Evolutionary conservation across 2,888 invertebrate species (phyloP).

Genomic region (Smittia aterrima): DNA sequence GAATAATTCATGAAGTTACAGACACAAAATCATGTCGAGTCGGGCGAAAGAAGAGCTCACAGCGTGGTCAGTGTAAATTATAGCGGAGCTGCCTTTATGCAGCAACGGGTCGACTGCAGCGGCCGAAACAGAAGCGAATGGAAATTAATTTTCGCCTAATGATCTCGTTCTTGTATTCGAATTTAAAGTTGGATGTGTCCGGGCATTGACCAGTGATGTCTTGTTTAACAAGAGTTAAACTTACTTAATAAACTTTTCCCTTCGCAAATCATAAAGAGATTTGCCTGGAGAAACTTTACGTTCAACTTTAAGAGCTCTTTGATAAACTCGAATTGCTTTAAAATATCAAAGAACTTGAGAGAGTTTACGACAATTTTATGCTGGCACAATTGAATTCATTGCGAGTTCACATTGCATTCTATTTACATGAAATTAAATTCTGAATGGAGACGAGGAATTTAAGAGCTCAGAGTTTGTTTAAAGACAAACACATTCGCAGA

Average conservation of each 20-base stretch:
- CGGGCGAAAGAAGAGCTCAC: background rate
- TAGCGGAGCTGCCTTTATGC: background rate
- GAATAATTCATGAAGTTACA: slow-evolving; percentile 21
- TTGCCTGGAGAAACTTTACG: too few species aligned
- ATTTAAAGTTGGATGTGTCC: background rate
- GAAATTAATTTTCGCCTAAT: background rate
- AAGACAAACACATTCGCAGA: too few species aligned
- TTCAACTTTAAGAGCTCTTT: background rate
- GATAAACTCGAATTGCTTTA: background rate
- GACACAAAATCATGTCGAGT: slow-evolving; percentile 18
- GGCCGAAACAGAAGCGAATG: slow-evolving; percentile 7
- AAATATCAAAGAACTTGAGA: background rate
- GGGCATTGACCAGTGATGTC: too few species aligned
- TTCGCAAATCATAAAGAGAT: too few species aligned
- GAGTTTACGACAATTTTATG: slow-evolving; percentile 18
- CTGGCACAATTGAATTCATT: slow-evolving; percentile 16
- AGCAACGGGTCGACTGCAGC: background rate
- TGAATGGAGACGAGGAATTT: background rate
- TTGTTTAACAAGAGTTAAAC: too few species aligned
- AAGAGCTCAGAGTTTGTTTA: too few species aligned
- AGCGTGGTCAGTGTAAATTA: slow-evolving; percentile 20
- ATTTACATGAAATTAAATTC: slow-evolving; percentile 4
- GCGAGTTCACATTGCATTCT: background rate
- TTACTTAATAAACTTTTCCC: too few species aligned
- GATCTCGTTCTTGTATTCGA: background rate